Evolutionary conservation across 2,113 vertebrate genomes (phyloP).

Genomic region (Maccullochella peelii): DNA sequence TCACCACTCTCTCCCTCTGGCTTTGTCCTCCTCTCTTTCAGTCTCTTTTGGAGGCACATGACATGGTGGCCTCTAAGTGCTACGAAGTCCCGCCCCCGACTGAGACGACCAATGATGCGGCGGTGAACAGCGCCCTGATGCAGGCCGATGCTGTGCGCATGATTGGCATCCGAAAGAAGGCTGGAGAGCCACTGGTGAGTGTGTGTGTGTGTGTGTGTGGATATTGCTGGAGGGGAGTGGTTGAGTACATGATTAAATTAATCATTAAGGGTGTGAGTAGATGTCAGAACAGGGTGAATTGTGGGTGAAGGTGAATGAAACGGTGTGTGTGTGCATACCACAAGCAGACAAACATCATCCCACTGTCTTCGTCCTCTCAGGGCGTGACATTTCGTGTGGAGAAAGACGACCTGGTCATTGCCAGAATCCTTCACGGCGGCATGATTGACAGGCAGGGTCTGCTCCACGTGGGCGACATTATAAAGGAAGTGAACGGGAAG

Average conservation of each 20-base stretch:
- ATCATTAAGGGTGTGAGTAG: background rate
- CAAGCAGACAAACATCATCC: background rate
- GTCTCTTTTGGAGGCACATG: conserved; percentile 97
- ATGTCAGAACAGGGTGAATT: background rate
- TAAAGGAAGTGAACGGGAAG: conserved; percentile 98
- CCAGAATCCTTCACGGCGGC: conserved; percentile 95
- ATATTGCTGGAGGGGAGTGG: background rate
- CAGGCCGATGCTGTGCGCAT: conserved; percentile 97
- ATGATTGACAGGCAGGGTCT: conserved; percentile 98
- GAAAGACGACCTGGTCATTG: conserved; percentile 95
- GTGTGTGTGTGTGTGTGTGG: background rate
- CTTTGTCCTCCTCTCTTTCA: conserved; percentile 62
- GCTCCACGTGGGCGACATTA: conserved; percentile 96
- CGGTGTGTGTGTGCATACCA: background rate
- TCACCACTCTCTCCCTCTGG: background rate
- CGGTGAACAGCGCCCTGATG: conserved; percentile 87
- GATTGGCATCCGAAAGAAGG: conserved; percentile 98
- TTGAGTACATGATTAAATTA: background rate
- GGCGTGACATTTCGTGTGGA: conserved; percentile 97
- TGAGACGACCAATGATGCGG: conserved; percentile 88
- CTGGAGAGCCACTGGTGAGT: conserved; percentile 94
- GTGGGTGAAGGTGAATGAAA: background rate
- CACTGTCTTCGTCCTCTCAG: conserved; percentile 77
- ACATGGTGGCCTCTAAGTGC: conserved; percentile 97
- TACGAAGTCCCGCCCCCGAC: conserved; percentile 92